These are phyloP conservation scores for Caenorhabditis sp. DNA, from an alignment of 2,888 invertebrate species.

Conservation along the genomic window DNA sequence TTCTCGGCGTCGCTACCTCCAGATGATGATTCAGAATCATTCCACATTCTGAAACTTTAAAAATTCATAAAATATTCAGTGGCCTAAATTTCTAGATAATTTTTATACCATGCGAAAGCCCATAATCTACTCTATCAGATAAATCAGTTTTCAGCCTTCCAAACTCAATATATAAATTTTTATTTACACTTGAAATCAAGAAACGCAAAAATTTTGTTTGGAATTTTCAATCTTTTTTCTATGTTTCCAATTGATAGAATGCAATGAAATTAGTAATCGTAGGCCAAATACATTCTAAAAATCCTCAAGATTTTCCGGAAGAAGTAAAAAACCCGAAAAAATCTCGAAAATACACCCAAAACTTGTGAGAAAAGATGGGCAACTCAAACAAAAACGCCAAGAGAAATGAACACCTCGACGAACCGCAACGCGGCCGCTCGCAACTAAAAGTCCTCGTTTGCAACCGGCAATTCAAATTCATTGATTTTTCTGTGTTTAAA, in stretches of 20 bases:
- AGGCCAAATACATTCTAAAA: not conserved
- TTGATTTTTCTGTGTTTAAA: constrained; percentile 3
- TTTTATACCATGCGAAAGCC: not conserved
- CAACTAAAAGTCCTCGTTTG: constrained; percentile 35
- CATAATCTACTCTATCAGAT: not conserved
- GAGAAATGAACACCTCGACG: constrained; percentile 25
- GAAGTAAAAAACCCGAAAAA: not conserved
- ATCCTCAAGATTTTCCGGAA: not conserved
- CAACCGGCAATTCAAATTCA: constrained; percentile 30
- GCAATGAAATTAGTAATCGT: not conserved
- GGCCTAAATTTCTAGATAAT: not conserved
- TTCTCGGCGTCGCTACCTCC: constrained; percentile 29
- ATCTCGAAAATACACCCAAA: not conserved
- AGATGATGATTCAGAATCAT: constrained; percentile 46
- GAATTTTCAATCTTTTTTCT: not conserved
- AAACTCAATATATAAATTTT: not conserved
- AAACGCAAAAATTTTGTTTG: not conserved
- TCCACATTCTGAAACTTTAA: constrained; percentile 27
- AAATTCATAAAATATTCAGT: not conserved
- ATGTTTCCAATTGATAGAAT: not conserved
- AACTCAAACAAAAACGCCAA: not conserved
- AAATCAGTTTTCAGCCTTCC: not conserved
- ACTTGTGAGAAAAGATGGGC: not conserved
- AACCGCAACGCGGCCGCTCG: constrained; percentile 54
- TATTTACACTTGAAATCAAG: not conserved